A percentile compares a stretch with the other conserved stretches of the same genome.
phyloP scores from a whole-genome alignment of 2,113 vertebrate species.

The Pteropus alecto region DNA sequence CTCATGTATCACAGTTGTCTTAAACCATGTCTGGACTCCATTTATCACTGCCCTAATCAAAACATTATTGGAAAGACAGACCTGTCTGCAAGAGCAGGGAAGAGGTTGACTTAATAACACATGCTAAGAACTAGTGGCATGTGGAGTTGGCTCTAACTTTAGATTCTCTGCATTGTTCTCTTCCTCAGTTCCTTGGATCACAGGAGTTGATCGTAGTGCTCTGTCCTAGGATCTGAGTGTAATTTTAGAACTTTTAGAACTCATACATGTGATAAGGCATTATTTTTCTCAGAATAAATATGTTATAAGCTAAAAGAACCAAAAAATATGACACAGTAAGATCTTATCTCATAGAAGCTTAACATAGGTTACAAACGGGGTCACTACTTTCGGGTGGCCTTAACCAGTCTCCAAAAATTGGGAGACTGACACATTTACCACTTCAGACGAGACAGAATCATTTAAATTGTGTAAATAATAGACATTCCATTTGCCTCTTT shows the following conservation, averaged over 20 bases:
- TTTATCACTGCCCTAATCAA: background rate
- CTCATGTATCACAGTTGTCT: background rate
- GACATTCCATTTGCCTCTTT: slow-evolving; percentile 55
- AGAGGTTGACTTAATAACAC: background rate
- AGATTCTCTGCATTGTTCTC: background rate
- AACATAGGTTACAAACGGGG: background rate
- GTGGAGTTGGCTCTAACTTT: background rate
- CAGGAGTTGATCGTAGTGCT: background rate
- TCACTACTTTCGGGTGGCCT: background rate
- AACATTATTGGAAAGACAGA: background rate
- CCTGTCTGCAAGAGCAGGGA: background rate
- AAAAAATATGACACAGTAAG: background rate
- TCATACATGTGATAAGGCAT: background rate
- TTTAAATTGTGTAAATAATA: background rate
- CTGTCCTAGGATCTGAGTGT: background rate
- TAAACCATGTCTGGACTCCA: background rate
- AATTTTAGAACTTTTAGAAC: background rate
- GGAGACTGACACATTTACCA: background rate
- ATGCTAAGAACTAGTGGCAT: background rate
- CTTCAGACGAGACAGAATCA: background rate
- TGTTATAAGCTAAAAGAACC: background rate
- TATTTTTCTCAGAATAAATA: background rate
- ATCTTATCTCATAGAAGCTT: background rate
- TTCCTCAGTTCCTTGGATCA: background rate
- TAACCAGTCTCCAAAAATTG: background rate